These are phyloP conservation scores for Pangasius macronema DNA, from an alignment of 2,797 vertebrate genomes.

Conservation along the genomic window DNA sequence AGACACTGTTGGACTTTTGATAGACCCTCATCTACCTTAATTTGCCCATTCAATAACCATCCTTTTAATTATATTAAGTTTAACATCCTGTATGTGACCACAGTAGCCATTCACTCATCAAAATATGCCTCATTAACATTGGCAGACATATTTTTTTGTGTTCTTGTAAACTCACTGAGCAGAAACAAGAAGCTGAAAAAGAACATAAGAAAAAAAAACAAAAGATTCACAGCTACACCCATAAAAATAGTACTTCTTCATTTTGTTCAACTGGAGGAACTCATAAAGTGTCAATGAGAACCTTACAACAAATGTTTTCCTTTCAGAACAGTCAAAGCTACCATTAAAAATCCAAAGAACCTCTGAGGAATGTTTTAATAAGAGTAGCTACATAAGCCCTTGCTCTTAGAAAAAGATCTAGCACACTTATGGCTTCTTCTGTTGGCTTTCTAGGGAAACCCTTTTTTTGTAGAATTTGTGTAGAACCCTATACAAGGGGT, in stretches of 20 bases:
- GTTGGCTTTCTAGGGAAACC: background rate
- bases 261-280: background rate
- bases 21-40: background rate
- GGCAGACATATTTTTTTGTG: background rate
- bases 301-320: background rate
- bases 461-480: too few relatives aligned
- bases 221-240: background rate
- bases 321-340: background rate
- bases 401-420: background rate
- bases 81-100: background rate
- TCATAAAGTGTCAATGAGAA: background rate
- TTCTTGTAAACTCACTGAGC: background rate
- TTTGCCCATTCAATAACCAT: background rate
- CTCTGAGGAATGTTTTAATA: background rate
- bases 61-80: background rate
- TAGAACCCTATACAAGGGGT: background rate
- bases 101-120: background rate
- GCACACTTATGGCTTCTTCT: background rate
- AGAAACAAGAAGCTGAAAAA: background rate
- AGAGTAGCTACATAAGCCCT: background rate
- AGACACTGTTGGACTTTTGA: background rate
- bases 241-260: background rate
- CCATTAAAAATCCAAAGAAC: background rate
- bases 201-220: background rate
- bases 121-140: background rate